Evolutionary conservation across 1,140 invertebrate species (phyloP), one percentile per base, ranked within the genome.

Genomic region (Drosophila bocqueti): DNA sequence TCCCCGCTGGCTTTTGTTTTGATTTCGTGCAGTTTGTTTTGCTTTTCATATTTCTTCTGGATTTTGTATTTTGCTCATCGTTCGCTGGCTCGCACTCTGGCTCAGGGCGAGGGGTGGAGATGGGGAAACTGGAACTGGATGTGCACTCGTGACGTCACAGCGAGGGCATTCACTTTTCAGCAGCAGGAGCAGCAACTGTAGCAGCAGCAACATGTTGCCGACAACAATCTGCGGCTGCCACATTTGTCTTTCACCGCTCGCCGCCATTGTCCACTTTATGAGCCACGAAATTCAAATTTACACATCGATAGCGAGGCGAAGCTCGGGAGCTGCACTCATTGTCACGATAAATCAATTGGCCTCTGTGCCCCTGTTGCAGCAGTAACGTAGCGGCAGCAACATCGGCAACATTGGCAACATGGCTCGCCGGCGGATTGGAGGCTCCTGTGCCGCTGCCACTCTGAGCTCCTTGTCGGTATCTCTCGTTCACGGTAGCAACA

Each of bases 281-380:
- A 78, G 76, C 81, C 83, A 87, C 83, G 84, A 87, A 89, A 89
- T 89, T 81, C 74, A 87, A 87, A 87, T 87, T 89, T 87, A 87
- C 83, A 87, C 83, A 87, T 87, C 81, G 84, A 84, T 81, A 81
- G 80, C 65, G 61, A 60, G 62, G 69, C 60, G 61, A 60, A 66
- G 69, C 60, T 65, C 84, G 75, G 69, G 43, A 77, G 77, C 66
- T 76, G 72, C 76, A 66, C 78, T 81, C 81, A 84, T 84, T 91
- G 84, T 91, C 89, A 91, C 89, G 89, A 91, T 91, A 91, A 91
- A 91, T 91, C 89, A 91, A 91, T 91, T 91, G 89, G 84, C 75
- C 89, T 89, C 71, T 77, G 76, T 76, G 67, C 73, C 89, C 69
- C 76, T 52, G 26, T 43, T 64, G 38, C 65, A 16, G 29, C 31